phyloP scores from a whole-genome alignment of 2,113 vertebrate genomes.

The Pionites leucogaster region DNA sequence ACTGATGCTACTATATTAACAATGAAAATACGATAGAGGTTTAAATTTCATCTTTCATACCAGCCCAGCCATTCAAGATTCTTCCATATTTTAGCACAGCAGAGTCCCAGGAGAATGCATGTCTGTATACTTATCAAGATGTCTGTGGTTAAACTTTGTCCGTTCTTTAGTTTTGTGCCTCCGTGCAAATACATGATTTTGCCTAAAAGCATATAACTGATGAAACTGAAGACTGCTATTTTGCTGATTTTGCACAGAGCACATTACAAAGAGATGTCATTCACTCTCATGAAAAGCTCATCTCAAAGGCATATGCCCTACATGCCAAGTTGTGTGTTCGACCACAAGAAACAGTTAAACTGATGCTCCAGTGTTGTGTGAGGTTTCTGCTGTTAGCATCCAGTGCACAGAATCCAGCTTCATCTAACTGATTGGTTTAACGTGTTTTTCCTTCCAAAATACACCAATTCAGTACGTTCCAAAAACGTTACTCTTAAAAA shows the following conservation, averaged over 20 bases:
- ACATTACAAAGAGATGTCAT: constrained; percentile 48
- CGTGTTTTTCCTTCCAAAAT: neutral
- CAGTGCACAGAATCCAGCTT: neutral
- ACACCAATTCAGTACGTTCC: neutral
- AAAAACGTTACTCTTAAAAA: neutral
- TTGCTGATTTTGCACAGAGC: constrained; percentile 55
- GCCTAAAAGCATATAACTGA: constrained; percentile 23
- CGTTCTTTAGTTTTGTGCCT: neutral
- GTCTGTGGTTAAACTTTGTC: constrained; percentile 28
- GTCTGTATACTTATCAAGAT: constrained; percentile 39
- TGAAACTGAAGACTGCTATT: constrained; percentile 57
- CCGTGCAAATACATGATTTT: constrained; percentile 23
- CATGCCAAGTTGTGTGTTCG: constrained; percentile 30
- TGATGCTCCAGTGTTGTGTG: neutral
- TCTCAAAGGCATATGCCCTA: constrained; percentile 4
- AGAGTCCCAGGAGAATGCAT: neutral
- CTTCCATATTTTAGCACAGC: neutral
- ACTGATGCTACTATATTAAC: neutral
- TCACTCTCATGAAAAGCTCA: neutral
- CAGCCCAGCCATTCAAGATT: neutral
- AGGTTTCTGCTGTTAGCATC: constrained; percentile 42
- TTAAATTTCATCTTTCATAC: neutral
- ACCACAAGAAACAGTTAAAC: constrained; percentile 52
- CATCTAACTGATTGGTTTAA: constrained; percentile 32
- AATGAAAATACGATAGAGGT: neutral